These are phyloP conservation scores for Epinephelus lanceolatus DNA, from an alignment of 2,113 vertebrate genomes.

Conservation along the genomic window DNA sequence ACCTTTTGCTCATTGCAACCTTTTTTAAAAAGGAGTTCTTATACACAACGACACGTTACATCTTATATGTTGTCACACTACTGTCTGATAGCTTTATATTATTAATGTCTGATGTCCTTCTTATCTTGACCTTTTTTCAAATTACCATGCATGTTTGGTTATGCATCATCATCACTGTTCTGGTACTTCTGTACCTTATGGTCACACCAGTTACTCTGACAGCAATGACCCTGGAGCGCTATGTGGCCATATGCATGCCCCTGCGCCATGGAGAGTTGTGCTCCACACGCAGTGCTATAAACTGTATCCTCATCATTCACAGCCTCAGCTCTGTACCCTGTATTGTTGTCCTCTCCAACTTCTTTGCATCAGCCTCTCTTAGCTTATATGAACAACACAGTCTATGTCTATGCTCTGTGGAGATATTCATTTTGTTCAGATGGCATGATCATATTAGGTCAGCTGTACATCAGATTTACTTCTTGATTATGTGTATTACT, in stretches of 20 bases:
- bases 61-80: constrained; percentile 71
- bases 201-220: too few species aligned
- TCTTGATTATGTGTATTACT: too few species aligned
- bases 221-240: too few species aligned
- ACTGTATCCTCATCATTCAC: too few species aligned
- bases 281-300: too few species aligned
- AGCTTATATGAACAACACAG: background rate
- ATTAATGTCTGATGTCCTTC: constrained; percentile 20
- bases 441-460: constrained; percentile 68
- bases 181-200: background rate
- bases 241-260: too few species aligned
- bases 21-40: constrained; percentile 62
- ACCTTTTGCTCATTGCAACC: constrained; percentile 55
- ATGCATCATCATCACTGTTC: too few species aligned
- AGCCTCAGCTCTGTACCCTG: too few species aligned
- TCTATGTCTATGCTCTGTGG: background rate
- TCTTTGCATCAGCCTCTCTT: too few species aligned
- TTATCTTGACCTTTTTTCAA: background rate
- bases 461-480: background rate
- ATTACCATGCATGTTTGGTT: background rate
- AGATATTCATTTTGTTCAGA: constrained; percentile 19
- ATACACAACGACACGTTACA: constrained; percentile 62
- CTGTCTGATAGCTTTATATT: constrained; percentile 63
- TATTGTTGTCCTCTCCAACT: too few species aligned
- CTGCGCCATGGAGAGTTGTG: too few species aligned